Base-by-base conservation (phyloP, 1,140 invertebrate genomes). In the Theocolax elegans region DNA sequence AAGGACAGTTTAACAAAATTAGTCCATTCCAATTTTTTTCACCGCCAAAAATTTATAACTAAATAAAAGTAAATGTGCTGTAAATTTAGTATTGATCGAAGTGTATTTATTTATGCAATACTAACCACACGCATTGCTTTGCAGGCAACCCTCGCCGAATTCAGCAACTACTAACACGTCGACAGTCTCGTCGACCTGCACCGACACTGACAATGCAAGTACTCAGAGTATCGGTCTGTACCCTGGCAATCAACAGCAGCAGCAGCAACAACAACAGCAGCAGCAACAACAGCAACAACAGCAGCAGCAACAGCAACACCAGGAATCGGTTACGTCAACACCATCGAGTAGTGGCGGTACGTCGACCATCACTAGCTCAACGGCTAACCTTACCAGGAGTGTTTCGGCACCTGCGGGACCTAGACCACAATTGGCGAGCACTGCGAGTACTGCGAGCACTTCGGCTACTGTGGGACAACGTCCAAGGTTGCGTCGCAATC, bases 81-180 rank as follows among this genome's bases (percentile, higher is more conserved):
- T n/a, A n/a, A n/a, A n/a, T n/a, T n/a, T n/a, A n/a, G n/a, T n/a
- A n/a, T n/a, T n/a, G n/a, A n/a, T n/a, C n/a, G n/a, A n/a, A n/a
- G n/a, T n/a, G n/a, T n/a, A n/a, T n/a, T n/a, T n/a, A n/a, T n/a
- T n/a, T n/a, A n/a, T n/a, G n/a, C n/a, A n/a, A n/a, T n/a, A n/a
- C n/a, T n/a, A n/a, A n/a, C n/a, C n/a, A n/a, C n/a, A n/a, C n/a
- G n/a, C n/a, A n/a, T n/a, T n/a, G n/a, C n/a, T n/a, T n/a, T n/a
- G n/a, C 72, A 86, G 84, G 84, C 84, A 86, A 85, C 79, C 81
- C 21, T 85, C 83, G 10, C 82, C 83, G 21, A 80, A 81, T 21
- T 84, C 83, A 1, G 80, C 80, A 6, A 84, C 82, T 2, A 85
- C 81, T 3, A 82, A 79, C 1, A 82, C 83, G 9, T 83, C 83